Evolutionary conservation across 2,113 vertebrate species (phyloP).

Genomic region (Platysternon megacephalum): DNA sequence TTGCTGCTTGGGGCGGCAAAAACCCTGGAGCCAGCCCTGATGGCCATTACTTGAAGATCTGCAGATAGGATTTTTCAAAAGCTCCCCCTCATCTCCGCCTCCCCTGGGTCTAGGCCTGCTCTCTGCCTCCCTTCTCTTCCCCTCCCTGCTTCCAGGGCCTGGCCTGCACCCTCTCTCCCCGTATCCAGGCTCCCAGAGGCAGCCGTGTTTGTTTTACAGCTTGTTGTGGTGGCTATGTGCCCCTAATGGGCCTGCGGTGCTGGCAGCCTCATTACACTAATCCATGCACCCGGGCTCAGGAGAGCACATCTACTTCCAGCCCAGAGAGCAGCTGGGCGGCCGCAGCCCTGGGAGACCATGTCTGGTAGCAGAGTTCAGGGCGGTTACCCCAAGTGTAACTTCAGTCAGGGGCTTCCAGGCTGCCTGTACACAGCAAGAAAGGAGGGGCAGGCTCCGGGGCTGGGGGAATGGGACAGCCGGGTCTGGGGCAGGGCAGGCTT

Average conservation of each 20-base stretch:
- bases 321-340: neutral
- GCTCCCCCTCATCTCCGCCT: neutral
- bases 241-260: neutral
- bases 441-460: neutral
- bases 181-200: neutral
- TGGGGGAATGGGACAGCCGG: neutral
- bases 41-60: neutral
- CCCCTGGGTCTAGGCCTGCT: neutral
- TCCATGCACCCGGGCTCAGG: neutral
- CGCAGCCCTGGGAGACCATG: neutral
- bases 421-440: neutral
- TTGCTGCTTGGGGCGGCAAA: too few relatives aligned
- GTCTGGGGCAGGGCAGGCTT: neutral
- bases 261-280: neutral
- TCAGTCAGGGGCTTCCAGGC: neutral
- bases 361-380: accelerated
- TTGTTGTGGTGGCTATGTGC: accelerated
- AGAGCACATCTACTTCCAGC: neutral
- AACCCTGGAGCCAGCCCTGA: too few relatives aligned
- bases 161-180: neutral
- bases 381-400: neutral
- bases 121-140: neutral
- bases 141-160: accelerated
- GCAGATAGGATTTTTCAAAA: accelerated
- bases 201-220: neutral